A percentile compares a stretch with the other conserved stretches of the same genome.
phyloP scores from a whole-genome alignment of 2,797 vertebrate species.

The Podargus strigoides region DNA sequence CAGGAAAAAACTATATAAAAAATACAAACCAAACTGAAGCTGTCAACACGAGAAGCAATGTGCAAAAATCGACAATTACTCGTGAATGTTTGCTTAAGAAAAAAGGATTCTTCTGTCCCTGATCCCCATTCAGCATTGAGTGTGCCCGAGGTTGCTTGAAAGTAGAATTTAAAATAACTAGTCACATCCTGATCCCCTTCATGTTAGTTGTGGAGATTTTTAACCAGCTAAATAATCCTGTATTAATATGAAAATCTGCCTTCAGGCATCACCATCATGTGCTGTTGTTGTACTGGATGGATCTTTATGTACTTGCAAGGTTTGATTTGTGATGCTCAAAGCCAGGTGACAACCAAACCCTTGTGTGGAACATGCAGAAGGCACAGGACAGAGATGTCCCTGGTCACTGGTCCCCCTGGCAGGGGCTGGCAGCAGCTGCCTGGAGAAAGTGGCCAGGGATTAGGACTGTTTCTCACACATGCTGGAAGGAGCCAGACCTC shows the following conservation, averaged over 20 bases:
- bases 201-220: neutral
- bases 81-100: constrained; percentile 27
- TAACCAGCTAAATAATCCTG: neutral
- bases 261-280: neutral
- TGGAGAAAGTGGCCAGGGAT: neutral
- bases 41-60: constrained; percentile 41
- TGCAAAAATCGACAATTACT: constrained; percentile 43
- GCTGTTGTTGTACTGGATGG: neutral
- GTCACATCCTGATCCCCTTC: neutral
- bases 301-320: neutral
- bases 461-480: neutral
- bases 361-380: neutral
- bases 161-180: neutral
- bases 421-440: neutral
- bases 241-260: neutral
- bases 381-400: neutral
- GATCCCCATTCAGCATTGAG: neutral
- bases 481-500: neutral
- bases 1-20: constrained; percentile 53
- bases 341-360: neutral
- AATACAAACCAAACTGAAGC: constrained; percentile 33
- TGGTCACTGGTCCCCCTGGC: neutral
- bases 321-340: neutral
- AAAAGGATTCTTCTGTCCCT: neutral
- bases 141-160: neutral